Evolutionary conservation across 2,888 invertebrate species (phyloP).

Genomic region (Tetragonula carbonaria): DNA sequence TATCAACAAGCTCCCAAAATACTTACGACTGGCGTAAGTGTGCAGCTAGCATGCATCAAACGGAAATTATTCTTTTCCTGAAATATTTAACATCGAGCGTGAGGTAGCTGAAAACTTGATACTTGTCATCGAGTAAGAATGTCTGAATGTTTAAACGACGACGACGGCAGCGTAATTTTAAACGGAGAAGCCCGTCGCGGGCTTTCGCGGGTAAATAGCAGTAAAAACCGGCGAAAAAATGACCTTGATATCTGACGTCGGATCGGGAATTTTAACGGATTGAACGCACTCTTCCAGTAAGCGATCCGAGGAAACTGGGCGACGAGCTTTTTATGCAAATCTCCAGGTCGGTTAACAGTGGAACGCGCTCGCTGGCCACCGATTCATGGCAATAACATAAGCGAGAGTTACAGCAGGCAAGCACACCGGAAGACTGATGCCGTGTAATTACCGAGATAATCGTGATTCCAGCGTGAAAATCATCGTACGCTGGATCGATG

Average conservation of each 20-base stretch:
- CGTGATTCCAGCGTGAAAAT: not conserved
- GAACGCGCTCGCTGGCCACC: conserved; percentile 5
- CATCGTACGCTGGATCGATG: not conserved
- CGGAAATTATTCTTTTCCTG: not conserved
- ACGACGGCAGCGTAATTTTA: not conserved
- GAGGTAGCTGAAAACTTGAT: not conserved
- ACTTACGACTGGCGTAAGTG: too few species aligned
- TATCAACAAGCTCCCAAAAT: too few species aligned
- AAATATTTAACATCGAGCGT: not conserved
- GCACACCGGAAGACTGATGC: conserved; percentile 30
- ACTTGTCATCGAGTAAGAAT: not conserved
- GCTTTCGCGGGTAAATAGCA: conserved; percentile 6
- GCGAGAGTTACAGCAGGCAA: conserved; percentile 3
- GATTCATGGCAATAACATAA: conserved; percentile 21
- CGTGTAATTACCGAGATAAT: conserved; percentile 54
- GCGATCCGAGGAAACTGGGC: conserved; percentile 28
- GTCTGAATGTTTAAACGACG: not conserved
- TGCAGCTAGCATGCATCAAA: too few species aligned
- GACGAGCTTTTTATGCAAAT: conserved; percentile 57
- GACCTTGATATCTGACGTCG: conserved; percentile 10
- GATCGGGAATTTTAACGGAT: conserved; percentile 55
- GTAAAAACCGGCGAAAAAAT: conserved; percentile 24
- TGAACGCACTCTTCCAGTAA: conserved; percentile 37
- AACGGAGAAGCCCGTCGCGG: not conserved
- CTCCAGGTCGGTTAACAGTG: conserved; percentile 31